These are phyloP conservation scores for Prolemur simus DNA, from an alignment of 2,113 vertebrate genomes.

Conservation along the genomic window DNA sequence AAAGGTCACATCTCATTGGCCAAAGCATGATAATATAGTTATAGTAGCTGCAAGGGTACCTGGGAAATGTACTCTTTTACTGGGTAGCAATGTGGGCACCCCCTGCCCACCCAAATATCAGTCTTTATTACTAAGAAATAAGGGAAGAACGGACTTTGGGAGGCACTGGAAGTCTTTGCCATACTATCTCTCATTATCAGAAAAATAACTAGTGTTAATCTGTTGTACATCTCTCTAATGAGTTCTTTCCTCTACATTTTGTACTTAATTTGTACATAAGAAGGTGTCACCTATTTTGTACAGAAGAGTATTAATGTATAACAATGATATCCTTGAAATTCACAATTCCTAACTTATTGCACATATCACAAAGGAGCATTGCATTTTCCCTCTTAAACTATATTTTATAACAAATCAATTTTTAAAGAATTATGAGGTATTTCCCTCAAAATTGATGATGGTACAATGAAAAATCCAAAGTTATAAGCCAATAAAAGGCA, in stretches of 20 bases:
- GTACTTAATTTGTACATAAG: slow-evolving; percentile 30
- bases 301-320: not conserved
- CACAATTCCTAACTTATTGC: not conserved
- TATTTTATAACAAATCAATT: slow-evolving; percentile 9
- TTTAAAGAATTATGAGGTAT: not conserved
- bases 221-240: not conserved
- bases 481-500: not conserved
- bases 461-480: not conserved
- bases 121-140: not conserved
- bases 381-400: not conserved
- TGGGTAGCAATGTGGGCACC: not conserved
- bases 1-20: not conserved
- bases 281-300: not conserved
- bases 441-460: not conserved
- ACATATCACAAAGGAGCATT: not conserved
- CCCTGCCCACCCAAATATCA: not conserved
- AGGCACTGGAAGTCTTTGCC: not conserved
- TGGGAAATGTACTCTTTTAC: not conserved
- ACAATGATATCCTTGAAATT: not conserved
- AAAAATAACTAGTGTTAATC: not conserved
- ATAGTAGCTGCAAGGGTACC: not conserved
- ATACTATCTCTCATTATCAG: not conserved
- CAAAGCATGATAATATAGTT: not conserved
- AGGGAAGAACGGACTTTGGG: not conserved
- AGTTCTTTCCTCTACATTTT: not conserved